Evolutionary conservation across 1,140 invertebrate genomes (phyloP), one percentile per base, ranked within the genome.

Genomic region (Aphis gossypii): DNA sequence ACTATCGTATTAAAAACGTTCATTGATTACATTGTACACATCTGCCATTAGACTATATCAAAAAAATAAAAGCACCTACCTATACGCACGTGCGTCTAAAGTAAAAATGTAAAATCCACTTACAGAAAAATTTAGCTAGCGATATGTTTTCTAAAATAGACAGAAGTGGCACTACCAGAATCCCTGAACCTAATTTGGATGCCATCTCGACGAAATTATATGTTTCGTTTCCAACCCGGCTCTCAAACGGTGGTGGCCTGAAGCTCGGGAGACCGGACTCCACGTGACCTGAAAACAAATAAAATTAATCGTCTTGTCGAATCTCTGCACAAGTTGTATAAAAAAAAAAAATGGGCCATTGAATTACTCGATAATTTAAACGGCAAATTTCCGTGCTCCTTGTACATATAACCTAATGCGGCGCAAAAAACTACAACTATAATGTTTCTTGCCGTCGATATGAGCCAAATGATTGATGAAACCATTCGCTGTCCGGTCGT

Each of bases 121-220:
- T 95, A 97, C 97, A 96, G 95, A 98, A 98, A 7, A 97, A 97
- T 96, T 98, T 98, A 18, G 97, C 97, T 60, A 98, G 96, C 8
- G 97, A 97, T 93, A 98, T 97, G 94, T 97, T 97, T 95, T 98
- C 97, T 48, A 98, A 95, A n/a, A 98, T 96, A 54, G 97, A 97
- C 44, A 98, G 95, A 48, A 98, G 95, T 23, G 97, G 97, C 84
- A 98, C 96, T n/a, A 98, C 96, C 93, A 97, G 95, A 94, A 98
- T 96, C n/a, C 97, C 97, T 11, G 97, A 97, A 25, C 97, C 97
- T 84, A 98, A 95, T 11, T 96, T 96, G 9, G 96, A 96, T 2
- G 97, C 95, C 96, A 97, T 97, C 93, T 97, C 96, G 46, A 96
- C 94, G 94, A 98, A 97, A 44, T 95, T 95, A 95, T 97, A 97